A percentile compares a stretch with the other conserved stretches of the same genome.
Conservation (phyloP, 2,113 vertebrate species). For the Petrocephalus microphthalmus region DNA sequence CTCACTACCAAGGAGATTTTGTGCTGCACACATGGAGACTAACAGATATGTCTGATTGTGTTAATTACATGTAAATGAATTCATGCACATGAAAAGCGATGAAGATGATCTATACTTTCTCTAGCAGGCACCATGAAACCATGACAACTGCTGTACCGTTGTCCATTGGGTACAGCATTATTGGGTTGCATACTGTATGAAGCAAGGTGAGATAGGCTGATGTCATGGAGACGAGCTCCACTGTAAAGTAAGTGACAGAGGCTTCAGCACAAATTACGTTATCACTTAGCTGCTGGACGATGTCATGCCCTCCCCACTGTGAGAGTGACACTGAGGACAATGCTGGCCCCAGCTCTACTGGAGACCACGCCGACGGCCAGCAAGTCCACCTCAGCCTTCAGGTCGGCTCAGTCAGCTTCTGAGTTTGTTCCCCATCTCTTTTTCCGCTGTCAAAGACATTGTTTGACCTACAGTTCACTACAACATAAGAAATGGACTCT, state of each 20-base stretch:
- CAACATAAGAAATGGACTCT: not conserved
- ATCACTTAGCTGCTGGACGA: not conserved
- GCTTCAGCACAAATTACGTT: not conserved
- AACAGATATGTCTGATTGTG: not conserved
- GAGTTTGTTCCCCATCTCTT: not conserved
- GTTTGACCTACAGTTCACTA: not conserved
- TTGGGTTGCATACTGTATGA: not conserved
- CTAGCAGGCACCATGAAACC: not conserved
- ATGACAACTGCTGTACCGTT: not conserved
- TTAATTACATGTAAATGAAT: conserved; percentile 24
- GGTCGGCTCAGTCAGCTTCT: not conserved
- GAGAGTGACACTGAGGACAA: not conserved
- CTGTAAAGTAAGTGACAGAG: not conserved
- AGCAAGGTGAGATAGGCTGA: not conserved
- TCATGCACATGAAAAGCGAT: not conserved
- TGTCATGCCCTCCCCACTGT: not conserved
- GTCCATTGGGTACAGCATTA: not conserved
- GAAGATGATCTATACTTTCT: conserved; percentile 12
- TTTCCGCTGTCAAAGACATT: not conserved
- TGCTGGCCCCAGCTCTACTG: not conserved
- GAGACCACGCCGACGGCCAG: not conserved
- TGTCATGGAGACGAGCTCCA: not conserved
- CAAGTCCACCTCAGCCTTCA: not conserved
- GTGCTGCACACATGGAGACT: not conserved
- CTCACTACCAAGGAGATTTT: not conserved